These are phyloP conservation scores for Theonella swinhoei DNA, from an alignment of 37 sponge, comb jelly and placozoan genomes.

Conservation along the genomic window DNA sequence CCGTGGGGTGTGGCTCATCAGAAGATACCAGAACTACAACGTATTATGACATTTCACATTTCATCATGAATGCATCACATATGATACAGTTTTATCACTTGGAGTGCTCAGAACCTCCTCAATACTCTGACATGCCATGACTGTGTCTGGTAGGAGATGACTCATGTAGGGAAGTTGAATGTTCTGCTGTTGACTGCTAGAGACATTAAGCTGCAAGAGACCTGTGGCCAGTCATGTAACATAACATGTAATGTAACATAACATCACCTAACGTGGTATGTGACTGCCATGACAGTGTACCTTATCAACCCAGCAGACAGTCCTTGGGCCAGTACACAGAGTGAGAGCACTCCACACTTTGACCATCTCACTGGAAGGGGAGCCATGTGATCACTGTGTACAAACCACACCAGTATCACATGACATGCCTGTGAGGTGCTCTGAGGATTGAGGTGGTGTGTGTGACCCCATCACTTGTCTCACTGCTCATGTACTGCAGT, in stretches of 20 bases:
- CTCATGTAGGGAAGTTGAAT: slow-evolving; percentile 10
- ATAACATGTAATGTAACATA: no score
- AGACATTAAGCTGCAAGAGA: slow-evolving; percentile 29
- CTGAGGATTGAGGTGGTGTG: slow-evolving; percentile 19
- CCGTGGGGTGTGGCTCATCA: neutral
- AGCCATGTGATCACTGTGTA: neutral
- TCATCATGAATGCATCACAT: no score
- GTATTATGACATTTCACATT: neutral
- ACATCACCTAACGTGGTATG: neutral
- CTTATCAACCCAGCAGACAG: slow-evolving; percentile 23
- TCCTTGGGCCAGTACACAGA: slow-evolving; percentile 29
- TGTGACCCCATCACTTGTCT: neutral
- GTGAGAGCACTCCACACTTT: slow-evolving; percentile 71
- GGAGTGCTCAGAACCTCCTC: no score
- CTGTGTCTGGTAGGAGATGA: no score
- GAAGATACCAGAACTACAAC: neutral
- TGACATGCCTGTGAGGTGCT: slow-evolving; percentile 36
- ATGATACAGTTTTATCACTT: no score
- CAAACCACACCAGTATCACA: neutral
- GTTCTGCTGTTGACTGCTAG: slow-evolving; percentile 41
- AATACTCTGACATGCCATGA: no score
- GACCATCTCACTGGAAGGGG: slow-evolving; percentile 36
- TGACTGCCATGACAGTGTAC: neutral
- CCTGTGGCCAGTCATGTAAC: slow-evolving; percentile 1
- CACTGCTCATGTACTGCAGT: slow-evolving; percentile 1